Evolutionary conservation across 1,140 invertebrate genomes (phyloP), one percentile per base, ranked within the genome.

Genomic region (Lordiphosa stackelbergi): DNA sequence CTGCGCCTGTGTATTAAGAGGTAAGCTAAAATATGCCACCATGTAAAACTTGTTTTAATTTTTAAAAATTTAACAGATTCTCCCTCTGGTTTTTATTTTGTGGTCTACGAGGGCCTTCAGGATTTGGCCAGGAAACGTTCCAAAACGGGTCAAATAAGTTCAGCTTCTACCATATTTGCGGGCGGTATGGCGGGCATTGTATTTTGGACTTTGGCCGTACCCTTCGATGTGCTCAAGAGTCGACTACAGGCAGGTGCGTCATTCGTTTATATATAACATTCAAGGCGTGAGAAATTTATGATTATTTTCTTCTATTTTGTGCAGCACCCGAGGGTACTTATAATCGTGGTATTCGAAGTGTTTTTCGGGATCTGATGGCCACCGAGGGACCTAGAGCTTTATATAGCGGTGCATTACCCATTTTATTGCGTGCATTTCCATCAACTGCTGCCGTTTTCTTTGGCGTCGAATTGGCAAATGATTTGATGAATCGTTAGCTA

Each of bases 221-320:
- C 97, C 11, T 93, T 97, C 42, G 98, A 99, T 91, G 97, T 99
- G 28, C 90, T 99, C 22, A 99, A 99, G 89, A 99, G 97, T 87
- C 91, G 97, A 56, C 88, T 98, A 45, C 98, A 99, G 91, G 99
- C 95, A 62, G 95, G 95, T 96, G 89, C 66, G 53, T 60, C 64
- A 66, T 13, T 7, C 28, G 43, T 70, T 28, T n/a, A 12, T 22
- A 47, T 47, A 46, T 10, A n/a, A 31, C 16, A 13, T 52, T 24
- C n/a, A 4, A 22, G 6, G 16, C 9, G 1, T 16, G 2, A 31
- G 38, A 2, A 4, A n/a, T 53, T 4, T 11, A 3, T 1, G 9
- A 7, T n/a, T 34, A 9, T 7, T 36, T 5, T 19, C 13, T 28
- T 8, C 37, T 22, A 16, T 53, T 38, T 19, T 77, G 7, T 79